Percentiles rank a stretch among this genome's conserved stretches.
Conservation (phyloP, 2,113 vertebrate species). For the Mixornis gularis region DNA sequence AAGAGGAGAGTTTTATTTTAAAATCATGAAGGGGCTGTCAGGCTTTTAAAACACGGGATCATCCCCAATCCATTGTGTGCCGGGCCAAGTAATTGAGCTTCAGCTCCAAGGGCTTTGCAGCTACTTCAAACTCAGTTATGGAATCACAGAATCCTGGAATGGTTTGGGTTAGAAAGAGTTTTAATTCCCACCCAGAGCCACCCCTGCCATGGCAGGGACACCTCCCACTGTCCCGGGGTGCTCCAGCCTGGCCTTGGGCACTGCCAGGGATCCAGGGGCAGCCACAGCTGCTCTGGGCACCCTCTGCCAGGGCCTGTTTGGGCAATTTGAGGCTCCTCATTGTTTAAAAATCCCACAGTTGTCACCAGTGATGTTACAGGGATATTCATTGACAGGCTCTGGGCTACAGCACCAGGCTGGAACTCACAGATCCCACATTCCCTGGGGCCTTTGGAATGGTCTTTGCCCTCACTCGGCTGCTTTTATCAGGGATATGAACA, state of each 20-base stretch:
- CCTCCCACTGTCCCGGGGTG: rapidly evolving
- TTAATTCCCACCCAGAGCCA: too few species aligned
- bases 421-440: not conserved
- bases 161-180: not conserved
- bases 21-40: not conserved
- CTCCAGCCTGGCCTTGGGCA: not conserved
- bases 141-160: not conserved
- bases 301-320: not conserved
- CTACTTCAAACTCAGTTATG: not conserved
- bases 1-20: not conserved
- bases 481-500: not conserved
- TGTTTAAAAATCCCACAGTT: not conserved
- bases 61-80: not conserved
- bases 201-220: too few species aligned
- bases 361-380: not conserved
- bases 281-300: too few species aligned
- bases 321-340: not conserved
- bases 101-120: not conserved
- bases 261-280: not conserved
- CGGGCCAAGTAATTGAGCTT: not conserved
- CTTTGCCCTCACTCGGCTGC: not conserved
- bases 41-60: not conserved
- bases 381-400: not conserved
- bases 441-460: not conserved
- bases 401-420: not conserved